These are phyloP conservation scores for Cygnus atratus DNA, from an alignment of 2,113 vertebrate species.

Conservation along the genomic window DNA sequence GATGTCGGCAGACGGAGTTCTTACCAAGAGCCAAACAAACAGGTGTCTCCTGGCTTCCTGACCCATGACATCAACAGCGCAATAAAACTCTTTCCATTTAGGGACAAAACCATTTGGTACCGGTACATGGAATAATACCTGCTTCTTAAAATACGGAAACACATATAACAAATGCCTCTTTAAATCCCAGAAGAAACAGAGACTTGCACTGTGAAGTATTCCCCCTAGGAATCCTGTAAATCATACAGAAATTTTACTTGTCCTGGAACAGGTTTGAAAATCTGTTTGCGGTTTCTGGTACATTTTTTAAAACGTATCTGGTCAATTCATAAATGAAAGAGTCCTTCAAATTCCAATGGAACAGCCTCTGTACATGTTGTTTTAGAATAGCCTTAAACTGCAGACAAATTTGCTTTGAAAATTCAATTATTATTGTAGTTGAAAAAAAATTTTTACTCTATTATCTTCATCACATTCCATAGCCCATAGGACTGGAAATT, in stretches of 20 bases:
- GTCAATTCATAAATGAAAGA: constrained; percentile 11
- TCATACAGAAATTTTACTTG: constrained; percentile 61
- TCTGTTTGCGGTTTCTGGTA: constrained; percentile 62
- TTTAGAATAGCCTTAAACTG: not conserved
- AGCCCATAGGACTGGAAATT: not conserved
- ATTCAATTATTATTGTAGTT: not conserved
- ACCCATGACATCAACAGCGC: constrained; percentile 37
- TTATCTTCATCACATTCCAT: not conserved
- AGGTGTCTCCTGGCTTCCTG: constrained; percentile 65
- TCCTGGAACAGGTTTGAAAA: constrained; percentile 67
- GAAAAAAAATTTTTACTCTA: not conserved
- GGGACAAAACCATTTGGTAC: constrained; percentile 34
- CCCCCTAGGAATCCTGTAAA: constrained; percentile 57
- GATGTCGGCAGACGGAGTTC: constrained; percentile 41
- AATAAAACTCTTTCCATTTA: constrained; percentile 45
- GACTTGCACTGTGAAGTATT: constrained; percentile 39
- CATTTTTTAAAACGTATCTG: constrained; percentile 41
- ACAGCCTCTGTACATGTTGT: not conserved
- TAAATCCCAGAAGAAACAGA: constrained; percentile 47
- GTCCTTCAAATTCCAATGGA: not conserved
- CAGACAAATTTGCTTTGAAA: constrained; percentile 15
- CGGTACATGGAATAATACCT: constrained; percentile 16
- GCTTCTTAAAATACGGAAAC: constrained; percentile 41
- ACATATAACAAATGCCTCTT: constrained; percentile 46
- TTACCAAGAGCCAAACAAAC: constrained; percentile 13